These are phyloP conservation scores for Pseudochirops cupreus DNA, from an alignment of 2,797 vertebrate species.

Conservation along the genomic window DNA sequence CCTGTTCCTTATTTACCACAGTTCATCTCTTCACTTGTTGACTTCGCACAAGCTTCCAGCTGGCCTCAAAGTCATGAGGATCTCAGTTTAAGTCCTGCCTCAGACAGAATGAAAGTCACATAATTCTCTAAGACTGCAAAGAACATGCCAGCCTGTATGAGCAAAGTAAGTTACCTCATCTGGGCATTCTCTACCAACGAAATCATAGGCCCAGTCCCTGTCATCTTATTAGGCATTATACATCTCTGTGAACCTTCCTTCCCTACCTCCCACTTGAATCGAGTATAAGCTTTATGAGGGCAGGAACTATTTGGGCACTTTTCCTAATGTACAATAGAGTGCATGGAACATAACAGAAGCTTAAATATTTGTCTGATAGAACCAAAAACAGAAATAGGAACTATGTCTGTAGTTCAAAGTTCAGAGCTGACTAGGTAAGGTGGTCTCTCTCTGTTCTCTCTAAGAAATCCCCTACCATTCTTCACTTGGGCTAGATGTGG, in stretches of 20 bases:
- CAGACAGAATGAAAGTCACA: background rate
- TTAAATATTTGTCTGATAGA: background rate
- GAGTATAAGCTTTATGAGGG: background rate
- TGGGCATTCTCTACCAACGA: background rate
- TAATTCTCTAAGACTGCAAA: background rate
- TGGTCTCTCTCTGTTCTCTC: slow-evolving; percentile 25
- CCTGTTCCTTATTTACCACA: background rate
- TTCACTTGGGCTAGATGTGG: slow-evolving; percentile 8
- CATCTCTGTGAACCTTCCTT: background rate
- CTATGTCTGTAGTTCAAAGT: background rate
- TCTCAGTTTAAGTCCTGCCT: background rate
- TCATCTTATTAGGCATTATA: background rate
- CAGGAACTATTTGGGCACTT: background rate
- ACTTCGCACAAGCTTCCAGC: background rate
- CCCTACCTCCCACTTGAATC: background rate
- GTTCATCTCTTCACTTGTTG: background rate
- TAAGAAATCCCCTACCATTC: background rate
- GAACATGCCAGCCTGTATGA: background rate
- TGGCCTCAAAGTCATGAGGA: background rate
- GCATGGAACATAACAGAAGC: background rate
- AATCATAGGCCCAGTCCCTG: background rate
- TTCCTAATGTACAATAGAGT: background rate
- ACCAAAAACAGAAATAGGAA: background rate
- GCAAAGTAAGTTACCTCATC: background rate
- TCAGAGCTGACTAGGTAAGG: slow-evolving; percentile 34